phyloP scores from a whole-genome alignment of 2,113 vertebrate genomes.

The Monopterus albus region DNA sequence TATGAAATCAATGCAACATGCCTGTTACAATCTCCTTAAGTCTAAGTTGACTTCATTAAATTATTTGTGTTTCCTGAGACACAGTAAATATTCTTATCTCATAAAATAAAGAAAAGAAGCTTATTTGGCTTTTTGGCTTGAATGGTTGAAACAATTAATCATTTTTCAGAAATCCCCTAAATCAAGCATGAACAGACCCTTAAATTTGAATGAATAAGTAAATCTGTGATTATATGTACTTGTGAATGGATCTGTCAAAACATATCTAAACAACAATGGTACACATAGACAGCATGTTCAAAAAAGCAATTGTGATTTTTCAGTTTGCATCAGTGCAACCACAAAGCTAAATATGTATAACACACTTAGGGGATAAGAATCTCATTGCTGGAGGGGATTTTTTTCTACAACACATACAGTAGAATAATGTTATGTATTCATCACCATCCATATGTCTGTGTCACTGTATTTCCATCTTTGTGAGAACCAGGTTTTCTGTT shows the following conservation, averaged over 20 bases:
- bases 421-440: conserved; percentile 40
- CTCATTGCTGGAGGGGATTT: conserved; percentile 41
- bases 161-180: neutral
- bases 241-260: neutral
- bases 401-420: conserved; percentile 13
- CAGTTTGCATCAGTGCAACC: conserved; percentile 8
- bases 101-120: no score
- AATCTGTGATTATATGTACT: neutral
- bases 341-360: conserved; percentile 37
- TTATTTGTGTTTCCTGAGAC: no score
- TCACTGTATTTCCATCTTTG: neutral
- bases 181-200: neutral
- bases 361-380: conserved; percentile 23
- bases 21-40: no score
- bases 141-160: no score
- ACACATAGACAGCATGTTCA: conserved; percentile 1
- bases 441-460: neutral
- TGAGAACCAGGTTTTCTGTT: neutral
- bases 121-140: no score
- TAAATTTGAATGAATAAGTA: neutral
- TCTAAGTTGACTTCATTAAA: no score
- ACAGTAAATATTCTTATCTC: no score
- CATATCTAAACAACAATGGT: neutral
- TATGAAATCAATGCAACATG: no score
- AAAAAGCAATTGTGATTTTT: neutral